Evolutionary conservation across 1,140 invertebrate genomes (phyloP).

Genomic region (Zaprionus inermis): DNA sequence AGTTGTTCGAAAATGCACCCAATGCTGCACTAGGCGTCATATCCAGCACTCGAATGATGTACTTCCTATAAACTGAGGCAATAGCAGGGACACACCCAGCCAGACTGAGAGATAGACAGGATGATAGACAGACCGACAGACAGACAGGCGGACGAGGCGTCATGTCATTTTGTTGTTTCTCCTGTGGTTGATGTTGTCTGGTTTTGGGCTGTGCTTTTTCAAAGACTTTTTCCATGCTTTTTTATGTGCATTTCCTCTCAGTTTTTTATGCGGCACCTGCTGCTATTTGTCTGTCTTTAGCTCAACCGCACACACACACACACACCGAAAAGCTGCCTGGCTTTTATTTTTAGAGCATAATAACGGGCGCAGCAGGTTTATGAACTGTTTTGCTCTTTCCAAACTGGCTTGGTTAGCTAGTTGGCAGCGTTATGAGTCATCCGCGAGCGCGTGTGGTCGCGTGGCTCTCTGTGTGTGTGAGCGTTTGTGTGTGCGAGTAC

Average conservation of each 20-base stretch:
- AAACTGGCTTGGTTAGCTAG: slow-evolving; percentile 11
- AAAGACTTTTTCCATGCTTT: slow-evolving; percentile 28
- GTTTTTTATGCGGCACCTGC: slow-evolving; percentile 59
- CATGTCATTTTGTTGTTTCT: slow-evolving; percentile 22
- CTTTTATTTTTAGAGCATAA: slow-evolving; percentile 66
- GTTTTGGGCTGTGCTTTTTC: slow-evolving; percentile 15
- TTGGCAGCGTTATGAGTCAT: not conserved
- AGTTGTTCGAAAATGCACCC: slow-evolving; percentile 48
- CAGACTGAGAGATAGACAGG: slow-evolving; percentile 32
- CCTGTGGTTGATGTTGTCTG: slow-evolving; percentile 14
- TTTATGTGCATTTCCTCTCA: slow-evolving; percentile 53
- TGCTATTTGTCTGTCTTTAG: slow-evolving; percentile 52
- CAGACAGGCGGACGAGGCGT: slow-evolving; percentile 34
- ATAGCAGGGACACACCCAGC: slow-evolving; percentile 18
- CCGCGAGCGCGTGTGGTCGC: not conserved
- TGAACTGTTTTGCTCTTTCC: slow-evolving; percentile 39
- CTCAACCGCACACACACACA: not conserved
- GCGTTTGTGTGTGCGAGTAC: not conserved
- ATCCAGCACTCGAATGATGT: slow-evolving; percentile 60
- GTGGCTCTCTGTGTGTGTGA: not conserved
- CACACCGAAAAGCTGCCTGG: slow-evolving; percentile 8
- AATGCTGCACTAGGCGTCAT: slow-evolving; percentile 23
- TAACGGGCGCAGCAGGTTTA: slow-evolving; percentile 59
- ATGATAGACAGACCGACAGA: slow-evolving; percentile 1
- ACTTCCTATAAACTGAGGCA: slow-evolving; percentile 37